These are phyloP conservation scores for Sycophila texana DNA, from an alignment of 2,888 invertebrate genomes.

Conservation along the genomic window DNA sequence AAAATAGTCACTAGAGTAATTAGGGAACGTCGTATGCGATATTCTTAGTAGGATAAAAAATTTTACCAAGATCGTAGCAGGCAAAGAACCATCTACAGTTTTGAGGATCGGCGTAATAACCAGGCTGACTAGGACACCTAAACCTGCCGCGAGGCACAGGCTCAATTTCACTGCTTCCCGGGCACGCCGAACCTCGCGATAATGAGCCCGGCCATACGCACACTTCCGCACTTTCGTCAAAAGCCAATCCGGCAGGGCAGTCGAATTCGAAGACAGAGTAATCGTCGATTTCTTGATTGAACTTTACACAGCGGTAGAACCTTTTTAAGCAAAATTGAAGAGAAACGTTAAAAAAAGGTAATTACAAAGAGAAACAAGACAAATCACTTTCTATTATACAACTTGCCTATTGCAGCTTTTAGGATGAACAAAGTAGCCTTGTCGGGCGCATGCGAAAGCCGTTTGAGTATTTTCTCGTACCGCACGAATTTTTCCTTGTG, in stretches of 20 bases:
- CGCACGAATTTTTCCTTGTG: slow-evolving; percentile 84
- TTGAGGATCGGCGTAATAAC: slow-evolving; percentile 88
- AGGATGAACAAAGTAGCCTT: slow-evolving; percentile 88
- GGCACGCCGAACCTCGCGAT: slow-evolving; percentile 84
- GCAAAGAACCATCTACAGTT: slow-evolving; percentile 92
- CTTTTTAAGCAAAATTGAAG: slow-evolving; percentile 67
- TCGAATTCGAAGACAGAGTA: slow-evolving; percentile 89
- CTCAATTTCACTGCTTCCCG: slow-evolving; percentile 87
- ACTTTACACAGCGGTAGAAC: slow-evolving; percentile 89
- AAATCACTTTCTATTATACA: slow-evolving; percentile 3
- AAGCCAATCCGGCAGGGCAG: slow-evolving; percentile 86
- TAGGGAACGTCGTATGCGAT: not conserved
- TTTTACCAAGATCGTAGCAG: slow-evolving; percentile 83
- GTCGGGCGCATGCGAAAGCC: slow-evolving; percentile 85
- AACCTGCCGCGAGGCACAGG: slow-evolving; percentile 84
- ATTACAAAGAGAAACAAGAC: not conserved
- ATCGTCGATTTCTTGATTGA: slow-evolving; percentile 84
- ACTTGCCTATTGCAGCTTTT: slow-evolving; percentile 81
- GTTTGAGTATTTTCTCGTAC: slow-evolving; percentile 85
- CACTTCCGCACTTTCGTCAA: slow-evolving; percentile 86
- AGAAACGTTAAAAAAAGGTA: not conserved
- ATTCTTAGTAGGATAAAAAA: not conserved
- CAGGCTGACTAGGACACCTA: slow-evolving; percentile 82
- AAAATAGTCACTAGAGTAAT: not conserved
- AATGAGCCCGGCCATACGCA: slow-evolving; percentile 89